Evolutionary conservation across 2,888 invertebrate genomes (phyloP), one percentile per base, ranked within the genome.

Genomic region (Rhingia rostrata): DNA sequence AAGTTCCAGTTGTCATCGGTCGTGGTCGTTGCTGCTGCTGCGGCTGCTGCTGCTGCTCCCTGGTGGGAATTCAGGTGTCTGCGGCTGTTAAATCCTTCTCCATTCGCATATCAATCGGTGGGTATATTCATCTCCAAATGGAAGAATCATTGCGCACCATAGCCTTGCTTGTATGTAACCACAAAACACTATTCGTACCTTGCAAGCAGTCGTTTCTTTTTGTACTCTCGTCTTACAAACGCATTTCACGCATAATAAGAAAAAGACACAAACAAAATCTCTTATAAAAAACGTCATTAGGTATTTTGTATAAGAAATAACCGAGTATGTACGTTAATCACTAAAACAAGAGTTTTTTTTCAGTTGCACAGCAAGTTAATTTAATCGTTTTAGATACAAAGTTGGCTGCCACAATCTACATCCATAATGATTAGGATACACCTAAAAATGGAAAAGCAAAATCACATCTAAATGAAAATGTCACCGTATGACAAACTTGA

Each of bases 61-160:
- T 75, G 80, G 74, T 84, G 84, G 84, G 84, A 84, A 84, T 84
- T 84, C 84, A 84, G 84, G 84, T 84, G 84, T 84, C 74, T 80
- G 74, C 49, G 74, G 54, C 74, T 74, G 74, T 77, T 69, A 77
- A 82, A 63, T 77, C 77, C 66, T 69, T 77, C 66, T 72, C 51
- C 39, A 60, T 63, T 45, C 73, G 63, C 54, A 63, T 66, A 69
- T 75, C 64, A 63, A 63, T 81, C 69, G 69, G 47, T 78, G 49
- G 56, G 53, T 81, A 58, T 75, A 58, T 67, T 74, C 60, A 64
- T 54, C 66, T 37, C 22, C 22, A 58, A 51, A 73, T 80, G 60
- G 51, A 35, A 51, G 58, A 72, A 72, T 61, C 72, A 61, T 58
- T 72, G 72, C 72, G 41, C 41, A 61, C 60, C 32, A 43, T 43